Conservation (phyloP, 2,113 vertebrate genomes). For the Ctenomys sociabilis region DNA sequence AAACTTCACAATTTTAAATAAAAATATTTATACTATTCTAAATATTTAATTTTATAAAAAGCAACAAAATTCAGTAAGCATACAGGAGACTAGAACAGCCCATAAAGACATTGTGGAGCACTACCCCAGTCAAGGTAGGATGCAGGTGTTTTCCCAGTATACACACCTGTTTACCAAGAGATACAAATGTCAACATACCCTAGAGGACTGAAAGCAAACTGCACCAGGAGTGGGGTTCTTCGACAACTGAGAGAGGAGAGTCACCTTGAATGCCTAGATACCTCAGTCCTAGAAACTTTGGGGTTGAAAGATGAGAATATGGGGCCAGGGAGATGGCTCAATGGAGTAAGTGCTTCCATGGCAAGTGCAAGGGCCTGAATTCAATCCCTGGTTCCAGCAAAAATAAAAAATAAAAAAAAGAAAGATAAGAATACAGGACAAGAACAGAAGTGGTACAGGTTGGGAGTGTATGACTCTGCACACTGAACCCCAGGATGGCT, state of each 20-base stretch:
- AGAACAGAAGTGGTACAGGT: not conserved
- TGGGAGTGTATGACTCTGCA: accelerated
- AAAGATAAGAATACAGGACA: not conserved
- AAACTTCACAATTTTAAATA: not conserved
- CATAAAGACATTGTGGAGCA: not conserved
- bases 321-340: too few relatives aligned
- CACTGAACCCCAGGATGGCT: not conserved
- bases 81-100: not conserved
- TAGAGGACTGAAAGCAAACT: not conserved
- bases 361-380: too few relatives aligned
- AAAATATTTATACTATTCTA: not conserved
- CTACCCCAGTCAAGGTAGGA: not conserved
- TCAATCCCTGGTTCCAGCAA: too few relatives aligned
- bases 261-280: not conserved
- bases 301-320: not conserved
- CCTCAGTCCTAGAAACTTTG: not conserved
- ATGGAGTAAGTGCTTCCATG: too few relatives aligned
- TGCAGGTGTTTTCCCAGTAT: not conserved
- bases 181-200: not conserved
- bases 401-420: too few relatives aligned
- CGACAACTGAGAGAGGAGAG: not conserved
- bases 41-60: not conserved
- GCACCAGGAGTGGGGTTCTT: not conserved
- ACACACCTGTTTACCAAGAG: not conserved
- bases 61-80: not conserved